Percentiles rank a stretch among this genome's conserved stretches.
These are phyloP conservation scores for Uropsilus gracilis DNA, from an alignment of 2,113 vertebrate species.

Conservation along the genomic window DNA sequence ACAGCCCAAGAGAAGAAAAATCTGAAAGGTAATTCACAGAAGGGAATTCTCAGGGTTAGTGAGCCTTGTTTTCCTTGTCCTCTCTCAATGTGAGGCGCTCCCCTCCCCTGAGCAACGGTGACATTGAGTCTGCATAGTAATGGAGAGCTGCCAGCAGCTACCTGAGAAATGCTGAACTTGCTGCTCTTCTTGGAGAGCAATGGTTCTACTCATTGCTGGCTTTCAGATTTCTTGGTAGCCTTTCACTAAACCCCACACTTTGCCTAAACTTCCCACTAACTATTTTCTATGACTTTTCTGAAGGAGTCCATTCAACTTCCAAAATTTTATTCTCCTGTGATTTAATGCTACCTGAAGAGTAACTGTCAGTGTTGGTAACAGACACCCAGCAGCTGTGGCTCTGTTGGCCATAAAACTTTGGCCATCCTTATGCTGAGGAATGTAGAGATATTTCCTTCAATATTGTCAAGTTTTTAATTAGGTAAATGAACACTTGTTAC, in stretches of 20 bases:
- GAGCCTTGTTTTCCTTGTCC: neutral
- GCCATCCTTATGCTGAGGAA: neutral
- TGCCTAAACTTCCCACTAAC: neutral
- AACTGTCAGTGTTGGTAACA: neutral
- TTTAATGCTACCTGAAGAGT: neutral
- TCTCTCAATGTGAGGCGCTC: neutral
- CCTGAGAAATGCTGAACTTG: neutral
- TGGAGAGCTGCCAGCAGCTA: neutral
- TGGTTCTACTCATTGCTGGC: neutral
- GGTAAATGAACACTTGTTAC: neutral
- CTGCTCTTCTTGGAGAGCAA: neutral
- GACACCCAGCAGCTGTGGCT: neutral
- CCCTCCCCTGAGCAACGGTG: neutral
- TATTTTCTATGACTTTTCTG: neutral
- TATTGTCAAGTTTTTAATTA: neutral
- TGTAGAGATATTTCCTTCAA: neutral
- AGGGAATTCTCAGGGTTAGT: neutral
- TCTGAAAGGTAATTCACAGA: neutral
- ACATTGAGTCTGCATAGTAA: neutral
- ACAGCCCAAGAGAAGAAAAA: neutral
- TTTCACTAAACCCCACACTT: neutral
- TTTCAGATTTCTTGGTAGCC: constrained; percentile 4
- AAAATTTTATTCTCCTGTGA: neutral
- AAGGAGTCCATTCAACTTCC: neutral
- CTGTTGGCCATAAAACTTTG: neutral